These are phyloP conservation scores for Pollenia amentaria DNA, from an alignment of 2,888 invertebrate genomes.

Conservation along the genomic window DNA sequence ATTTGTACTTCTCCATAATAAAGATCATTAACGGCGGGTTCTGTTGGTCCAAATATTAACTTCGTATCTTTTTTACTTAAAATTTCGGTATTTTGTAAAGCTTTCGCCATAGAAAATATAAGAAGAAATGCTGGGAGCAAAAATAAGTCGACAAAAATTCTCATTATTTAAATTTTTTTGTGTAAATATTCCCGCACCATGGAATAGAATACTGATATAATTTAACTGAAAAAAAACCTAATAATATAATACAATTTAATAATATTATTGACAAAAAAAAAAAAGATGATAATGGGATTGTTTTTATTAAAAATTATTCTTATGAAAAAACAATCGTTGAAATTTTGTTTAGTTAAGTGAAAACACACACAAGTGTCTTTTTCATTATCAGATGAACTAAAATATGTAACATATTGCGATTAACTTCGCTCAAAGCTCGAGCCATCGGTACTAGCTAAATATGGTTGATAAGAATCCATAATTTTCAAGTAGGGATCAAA, in stretches of 20 bases:
- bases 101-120: not conserved
- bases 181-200: slow-evolving; percentile 3
- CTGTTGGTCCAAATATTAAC: slow-evolving; percentile 19
- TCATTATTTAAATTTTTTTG: slow-evolving; percentile 7
- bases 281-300: not conserved
- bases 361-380: not conserved
- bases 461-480: not conserved
- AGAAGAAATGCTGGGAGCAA: not conserved
- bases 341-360: not conserved
- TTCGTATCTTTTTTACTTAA: not conserved
- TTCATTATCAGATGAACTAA: slow-evolving; percentile 18
- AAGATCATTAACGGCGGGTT: not conserved
- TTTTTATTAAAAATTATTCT: not conserved
- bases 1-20: slow-evolving; percentile 51
- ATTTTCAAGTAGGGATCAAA: too few relatives aligned
- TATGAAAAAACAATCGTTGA: not conserved
- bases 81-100: not conserved
- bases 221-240: not conserved
- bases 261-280: not conserved
- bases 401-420: not conserved
- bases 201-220: slow-evolving; percentile 40
- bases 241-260: not conserved
- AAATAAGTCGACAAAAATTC: not conserved
- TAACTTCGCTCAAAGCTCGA: not conserved
- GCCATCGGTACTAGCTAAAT: slow-evolving; percentile 9